A percentile compares a stretch with the other conserved stretches of the same genome.
Evolutionary conservation across 2,797 vertebrate genomes (phyloP).

Genomic region (Chelidonichthys spinosus): DNA sequence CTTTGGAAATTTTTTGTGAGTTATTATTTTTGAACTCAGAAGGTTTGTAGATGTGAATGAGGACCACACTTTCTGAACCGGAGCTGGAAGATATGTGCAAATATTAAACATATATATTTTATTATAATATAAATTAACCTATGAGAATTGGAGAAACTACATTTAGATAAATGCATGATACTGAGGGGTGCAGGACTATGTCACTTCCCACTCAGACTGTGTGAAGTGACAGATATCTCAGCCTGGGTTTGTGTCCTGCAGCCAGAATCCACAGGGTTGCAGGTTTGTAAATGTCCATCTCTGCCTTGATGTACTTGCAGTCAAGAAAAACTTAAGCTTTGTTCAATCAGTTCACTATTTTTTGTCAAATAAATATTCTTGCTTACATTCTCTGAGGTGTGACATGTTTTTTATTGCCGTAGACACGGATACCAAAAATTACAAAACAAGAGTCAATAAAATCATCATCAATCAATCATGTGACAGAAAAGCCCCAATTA

Average conservation of each 20-base stretch:
- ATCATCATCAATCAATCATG: not conserved
- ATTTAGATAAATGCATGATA: not conserved
- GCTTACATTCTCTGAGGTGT: constrained; percentile 17
- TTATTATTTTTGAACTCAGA: constrained; percentile 22
- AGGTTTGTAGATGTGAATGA: constrained; percentile 33
- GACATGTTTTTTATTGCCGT: not conserved
- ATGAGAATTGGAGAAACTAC: constrained; percentile 11
- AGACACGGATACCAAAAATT: not conserved
- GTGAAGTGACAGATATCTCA: not conserved
- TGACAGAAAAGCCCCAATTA: not conserved
- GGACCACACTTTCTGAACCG: constrained; percentile 30
- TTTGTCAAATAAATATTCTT: constrained; percentile 80
- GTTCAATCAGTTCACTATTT: constrained; percentile 58
- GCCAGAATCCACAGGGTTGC: constrained; percentile 6
- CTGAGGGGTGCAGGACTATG: not conserved
- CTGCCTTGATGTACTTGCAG: constrained; percentile 23
- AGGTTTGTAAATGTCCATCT: constrained; percentile 12
- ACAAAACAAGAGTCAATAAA: not conserved
- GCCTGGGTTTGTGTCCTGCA: not conserved
- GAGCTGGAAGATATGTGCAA: constrained; percentile 19
- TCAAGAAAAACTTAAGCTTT: constrained; percentile 32
- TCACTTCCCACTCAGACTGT: not conserved
- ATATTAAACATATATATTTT: constrained; percentile 1
- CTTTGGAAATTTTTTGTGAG: constrained; percentile 24
- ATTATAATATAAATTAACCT: not conserved